Percentiles rank a stretch among this genome's conserved stretches.
Conservation (phyloP, 2,113 vertebrate genomes). For the Larimichthys polyactis region DNA sequence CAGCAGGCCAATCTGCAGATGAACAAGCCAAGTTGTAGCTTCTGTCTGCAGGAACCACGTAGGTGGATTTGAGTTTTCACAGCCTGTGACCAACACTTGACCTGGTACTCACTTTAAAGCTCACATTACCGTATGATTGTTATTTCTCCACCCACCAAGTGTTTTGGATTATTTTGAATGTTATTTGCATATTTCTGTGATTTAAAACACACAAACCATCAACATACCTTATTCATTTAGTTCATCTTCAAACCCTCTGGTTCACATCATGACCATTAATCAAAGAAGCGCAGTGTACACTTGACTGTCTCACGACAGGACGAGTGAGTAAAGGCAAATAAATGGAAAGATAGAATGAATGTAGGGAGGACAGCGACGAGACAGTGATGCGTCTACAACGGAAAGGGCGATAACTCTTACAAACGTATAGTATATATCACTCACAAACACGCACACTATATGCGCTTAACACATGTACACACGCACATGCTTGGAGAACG, state of each 20-base stretch:
- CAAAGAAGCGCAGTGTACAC: conserved; percentile 14
- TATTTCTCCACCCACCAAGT: not conserved
- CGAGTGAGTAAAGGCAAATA: conserved; percentile 9
- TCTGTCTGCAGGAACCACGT: conserved; percentile 9
- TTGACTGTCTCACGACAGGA: conserved; percentile 28
- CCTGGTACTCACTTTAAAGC: not conserved
- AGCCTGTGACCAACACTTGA: conserved; percentile 11
- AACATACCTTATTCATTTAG: conserved; percentile 15
- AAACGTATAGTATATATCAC: conserved; percentile 10
- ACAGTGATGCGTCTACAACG: conserved; percentile 25
- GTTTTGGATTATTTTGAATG: not conserved
- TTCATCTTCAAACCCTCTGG: conserved; percentile 25
- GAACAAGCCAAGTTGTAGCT: conserved; percentile 6
- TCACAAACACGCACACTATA: conserved; percentile 2
- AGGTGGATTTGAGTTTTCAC: conserved; percentile 15
- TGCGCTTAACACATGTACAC: conserved; percentile 4
- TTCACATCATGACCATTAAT: conserved; percentile 35
- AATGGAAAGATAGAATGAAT: conserved; percentile 32
- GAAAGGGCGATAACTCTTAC: conserved; percentile 32
- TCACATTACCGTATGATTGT: too few species aligned
- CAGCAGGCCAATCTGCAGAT: not conserved
- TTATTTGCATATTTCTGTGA: conserved; percentile 1
- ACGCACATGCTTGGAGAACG: conserved; percentile 43
- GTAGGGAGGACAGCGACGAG: conserved; percentile 38
- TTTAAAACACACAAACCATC: not conserved